phyloP scores from a whole-genome alignment of 2,888 invertebrate genomes.

The Acleris sparsana region DNA sequence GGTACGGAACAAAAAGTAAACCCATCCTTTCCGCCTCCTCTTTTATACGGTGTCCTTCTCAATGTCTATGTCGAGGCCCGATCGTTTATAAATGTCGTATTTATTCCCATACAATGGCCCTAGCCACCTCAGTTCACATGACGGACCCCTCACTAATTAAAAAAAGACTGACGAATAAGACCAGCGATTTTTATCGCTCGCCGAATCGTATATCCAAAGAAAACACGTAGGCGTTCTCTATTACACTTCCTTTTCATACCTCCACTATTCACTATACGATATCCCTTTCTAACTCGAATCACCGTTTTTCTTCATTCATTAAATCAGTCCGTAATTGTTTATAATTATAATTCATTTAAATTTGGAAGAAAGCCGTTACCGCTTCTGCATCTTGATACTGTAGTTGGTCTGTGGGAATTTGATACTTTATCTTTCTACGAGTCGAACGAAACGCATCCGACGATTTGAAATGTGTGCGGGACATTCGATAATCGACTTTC shows the following conservation, averaged over 20 bases:
- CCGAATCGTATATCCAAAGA: constrained; percentile 78
- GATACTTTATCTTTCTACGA: constrained; percentile 65
- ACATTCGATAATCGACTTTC: constrained; percentile 39
- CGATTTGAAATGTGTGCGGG: not conserved
- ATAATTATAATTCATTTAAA: constrained; percentile 80
- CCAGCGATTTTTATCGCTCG: constrained; percentile 81
- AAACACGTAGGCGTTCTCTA: constrained; percentile 76
- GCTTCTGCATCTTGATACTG: constrained; percentile 65
- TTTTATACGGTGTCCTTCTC: constrained; percentile 59
- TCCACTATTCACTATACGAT: constrained; percentile 43
- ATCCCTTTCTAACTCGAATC: constrained; percentile 58
- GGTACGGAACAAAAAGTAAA: constrained; percentile 43
- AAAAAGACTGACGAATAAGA: constrained; percentile 82
- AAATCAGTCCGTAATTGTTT: constrained; percentile 77
- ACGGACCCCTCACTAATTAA: constrained; percentile 80
- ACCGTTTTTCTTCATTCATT: constrained; percentile 71
- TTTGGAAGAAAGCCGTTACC: constrained; percentile 61
- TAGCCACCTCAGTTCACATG: constrained; percentile 75
- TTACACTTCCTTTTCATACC: constrained; percentile 63
- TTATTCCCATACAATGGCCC: constrained; percentile 76
- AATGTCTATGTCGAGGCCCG: constrained; percentile 60
- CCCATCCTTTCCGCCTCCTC: constrained; percentile 49
- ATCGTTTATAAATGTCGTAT: constrained; percentile 75
- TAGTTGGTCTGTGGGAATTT: constrained; percentile 70
- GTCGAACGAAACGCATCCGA: constrained; percentile 42